Evolutionary conservation across 2,113 vertebrate species (phyloP).

Genomic region (Paratilapia polleni): DNA sequence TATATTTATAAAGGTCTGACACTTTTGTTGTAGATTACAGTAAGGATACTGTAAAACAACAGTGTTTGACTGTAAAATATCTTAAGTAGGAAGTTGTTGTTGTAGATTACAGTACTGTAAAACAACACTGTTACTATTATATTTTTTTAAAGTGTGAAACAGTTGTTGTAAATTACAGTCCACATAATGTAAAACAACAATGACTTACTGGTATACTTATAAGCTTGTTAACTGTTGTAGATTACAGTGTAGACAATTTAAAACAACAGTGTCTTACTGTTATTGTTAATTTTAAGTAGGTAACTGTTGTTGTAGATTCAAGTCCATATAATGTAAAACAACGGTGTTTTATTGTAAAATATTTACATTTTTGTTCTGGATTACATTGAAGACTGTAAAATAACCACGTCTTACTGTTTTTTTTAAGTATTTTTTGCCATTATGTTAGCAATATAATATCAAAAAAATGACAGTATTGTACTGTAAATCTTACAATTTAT

Average conservation of each 20-base stretch:
- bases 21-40: no score
- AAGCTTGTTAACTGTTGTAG: background rate
- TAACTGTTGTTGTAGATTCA: background rate
- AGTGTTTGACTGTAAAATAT: no score
- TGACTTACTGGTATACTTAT: background rate
- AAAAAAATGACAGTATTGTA: background rate
- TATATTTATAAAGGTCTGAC: no score
- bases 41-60: no score
- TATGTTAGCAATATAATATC: accelerated
- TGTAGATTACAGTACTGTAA: background rate
- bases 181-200: background rate
- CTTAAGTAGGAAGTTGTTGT: no score
- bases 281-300: background rate
- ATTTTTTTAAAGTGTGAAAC: background rate
- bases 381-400: background rate
- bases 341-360: background rate
- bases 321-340: background rate
- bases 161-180: background rate
- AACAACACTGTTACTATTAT: background rate
- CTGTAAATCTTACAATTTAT: background rate
- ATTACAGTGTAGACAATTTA: background rate
- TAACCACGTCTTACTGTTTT: background rate
- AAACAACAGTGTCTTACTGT: background rate
- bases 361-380: background rate
- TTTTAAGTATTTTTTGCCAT: background rate